Percentiles rank a stretch among this genome's conserved stretches.
These are phyloP conservation scores for Coenonympha glycerion DNA, from an alignment of 2,888 invertebrate species.

Conservation along the genomic window DNA sequence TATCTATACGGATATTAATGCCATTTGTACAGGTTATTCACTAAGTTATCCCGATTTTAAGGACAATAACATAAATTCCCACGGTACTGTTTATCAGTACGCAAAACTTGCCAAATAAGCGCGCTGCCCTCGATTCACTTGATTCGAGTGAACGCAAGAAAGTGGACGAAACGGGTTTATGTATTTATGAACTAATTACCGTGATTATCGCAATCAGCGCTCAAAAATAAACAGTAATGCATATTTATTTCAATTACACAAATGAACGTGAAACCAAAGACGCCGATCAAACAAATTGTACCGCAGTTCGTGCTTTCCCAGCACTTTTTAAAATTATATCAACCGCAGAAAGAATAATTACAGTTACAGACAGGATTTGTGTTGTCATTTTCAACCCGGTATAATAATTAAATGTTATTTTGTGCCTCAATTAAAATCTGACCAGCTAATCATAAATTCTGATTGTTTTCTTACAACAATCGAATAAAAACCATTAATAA, in stretches of 20 bases:
- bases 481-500: too few relatives aligned
- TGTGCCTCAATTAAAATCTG: too few relatives aligned
- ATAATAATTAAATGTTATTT: neutral
- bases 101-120: neutral
- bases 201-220: neutral
- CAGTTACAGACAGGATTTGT: neutral
- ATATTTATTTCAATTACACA: neutral
- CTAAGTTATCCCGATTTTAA: neutral
- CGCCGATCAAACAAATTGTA: neutral
- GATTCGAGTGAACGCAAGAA: neutral
- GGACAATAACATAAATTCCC: too few relatives aligned
- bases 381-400: neutral
- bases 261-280: neutral
- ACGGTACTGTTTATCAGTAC: too few relatives aligned
- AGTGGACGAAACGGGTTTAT: neutral
- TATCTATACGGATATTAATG: conserved; percentile 30
- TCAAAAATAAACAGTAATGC: neutral
- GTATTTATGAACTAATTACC: neutral
- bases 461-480: too few relatives aligned
- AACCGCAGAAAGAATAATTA: neutral
- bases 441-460: too few relatives aligned
- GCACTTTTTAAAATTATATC: too few relatives aligned
- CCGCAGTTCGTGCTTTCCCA: too few relatives aligned
- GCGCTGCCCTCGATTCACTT: neutral
- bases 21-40: conserved; percentile 15